Base-by-base conservation (phyloP, 2,888 invertebrate genomes). In the Orthosia gracilis region DNA sequence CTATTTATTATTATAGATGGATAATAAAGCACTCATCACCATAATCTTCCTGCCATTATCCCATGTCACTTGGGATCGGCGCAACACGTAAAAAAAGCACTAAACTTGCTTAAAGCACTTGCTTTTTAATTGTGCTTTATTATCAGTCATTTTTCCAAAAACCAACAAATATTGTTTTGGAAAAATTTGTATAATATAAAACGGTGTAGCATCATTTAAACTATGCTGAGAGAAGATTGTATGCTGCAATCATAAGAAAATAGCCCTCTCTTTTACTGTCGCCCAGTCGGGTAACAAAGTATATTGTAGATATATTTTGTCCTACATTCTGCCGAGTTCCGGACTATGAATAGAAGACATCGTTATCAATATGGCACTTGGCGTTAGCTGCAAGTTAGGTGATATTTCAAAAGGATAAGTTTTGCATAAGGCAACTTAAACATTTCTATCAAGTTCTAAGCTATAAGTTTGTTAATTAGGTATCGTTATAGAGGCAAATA, bases 291-390 rank as follows among this genome's bases (percentile, higher is more conserved):
- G 40, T 40, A 40, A 15, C 15, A 65, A 52, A 55, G 0, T 18
- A 15, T 23, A 59, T 17, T 21, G 12, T 5, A 49, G 3, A 62
- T n/a, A 55, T 17, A 62, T 45, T 40, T 52, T 61, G 63, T 64
- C 17, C 55, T 12, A 62, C 21, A 52, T 68, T 68, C 12, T 50
- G 45, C 40, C 63, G 57, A 57, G 50, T 61, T 76, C 69, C 26
- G 2, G 82, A 76, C 69, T 82, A 81, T 81, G 76, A 82, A 82
- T 81, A 75, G 31, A 18, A 12, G 23, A 73, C 74, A n/a, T 66
- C 61, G 23, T 50, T 75, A 55, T 69, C 49, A 23, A 62, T 65
- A 57, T 21, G 61, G 47, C 66, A 66, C 45, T 50, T 78, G 59
- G 40, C 21, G n/a, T 54, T 54, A 23, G 64, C 47, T 23, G 45